phyloP scores from a whole-genome alignment of 1,140 invertebrate species.

The Hylaeus volcanicus region DNA sequence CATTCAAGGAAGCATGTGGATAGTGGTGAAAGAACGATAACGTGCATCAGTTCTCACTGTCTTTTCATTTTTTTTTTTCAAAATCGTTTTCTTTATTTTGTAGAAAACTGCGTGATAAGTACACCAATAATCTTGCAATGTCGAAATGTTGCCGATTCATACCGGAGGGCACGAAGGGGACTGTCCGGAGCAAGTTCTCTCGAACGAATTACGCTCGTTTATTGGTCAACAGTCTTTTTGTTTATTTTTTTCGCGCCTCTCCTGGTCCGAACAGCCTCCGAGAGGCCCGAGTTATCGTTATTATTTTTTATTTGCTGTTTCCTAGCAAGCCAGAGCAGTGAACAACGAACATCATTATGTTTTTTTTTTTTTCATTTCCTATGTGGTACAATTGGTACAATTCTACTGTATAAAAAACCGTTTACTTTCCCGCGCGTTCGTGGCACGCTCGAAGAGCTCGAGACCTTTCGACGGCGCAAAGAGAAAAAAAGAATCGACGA shows the following conservation, averaged over 20 bases:
- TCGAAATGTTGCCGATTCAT: conserved; percentile 76
- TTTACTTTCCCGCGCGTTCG: conserved; percentile 35
- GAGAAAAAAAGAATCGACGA: conserved; percentile 16
- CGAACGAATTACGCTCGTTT: conserved; percentile 36
- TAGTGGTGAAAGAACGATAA: neutral
- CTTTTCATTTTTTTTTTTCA: conserved; percentile 61
- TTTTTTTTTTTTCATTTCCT: conserved; percentile 61
- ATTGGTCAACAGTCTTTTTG: conserved; percentile 40
- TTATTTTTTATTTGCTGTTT: conserved; percentile 46
- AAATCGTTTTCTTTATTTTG: conserved; percentile 79
- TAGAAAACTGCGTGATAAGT: conserved; percentile 80
- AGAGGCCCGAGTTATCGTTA: conserved; percentile 67
- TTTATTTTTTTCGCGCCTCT: conserved; percentile 17
- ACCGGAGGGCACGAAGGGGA: conserved; percentile 66
- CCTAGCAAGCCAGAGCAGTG: conserved; percentile 76
- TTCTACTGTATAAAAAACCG: conserved; percentile 70
- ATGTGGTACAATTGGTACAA: conserved; percentile 67
- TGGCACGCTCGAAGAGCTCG: conserved; percentile 21
- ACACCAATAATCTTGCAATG: conserved; percentile 79
- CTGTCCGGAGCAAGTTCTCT: conserved; percentile 60
- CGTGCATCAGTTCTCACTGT: neutral
- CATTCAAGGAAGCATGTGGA: neutral
- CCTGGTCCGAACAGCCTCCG: conserved; percentile 60
- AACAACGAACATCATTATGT: conserved; percentile 72
- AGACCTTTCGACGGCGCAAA: conserved; percentile 32